These are phyloP conservation scores for Rhinoraja longicauda DNA, from an alignment of 2,797 vertebrate species.

Conservation along the genomic window DNA sequence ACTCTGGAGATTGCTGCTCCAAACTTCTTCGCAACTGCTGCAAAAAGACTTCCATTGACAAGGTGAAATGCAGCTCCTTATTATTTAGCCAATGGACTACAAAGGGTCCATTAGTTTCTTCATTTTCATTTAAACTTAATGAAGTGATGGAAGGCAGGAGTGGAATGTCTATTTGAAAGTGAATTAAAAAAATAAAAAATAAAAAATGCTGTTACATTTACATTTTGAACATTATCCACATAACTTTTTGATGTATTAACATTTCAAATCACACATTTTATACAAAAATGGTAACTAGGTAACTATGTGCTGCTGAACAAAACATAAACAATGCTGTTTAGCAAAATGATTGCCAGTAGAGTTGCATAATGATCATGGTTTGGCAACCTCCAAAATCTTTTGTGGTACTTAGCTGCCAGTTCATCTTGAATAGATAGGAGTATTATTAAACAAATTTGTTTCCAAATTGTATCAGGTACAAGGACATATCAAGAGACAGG, in stretches of 20 bases:
- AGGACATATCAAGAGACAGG: background rate
- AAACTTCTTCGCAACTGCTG: constrained; percentile 78
- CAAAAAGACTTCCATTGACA: constrained; percentile 93
- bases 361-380: too few species aligned
- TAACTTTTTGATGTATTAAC: background rate
- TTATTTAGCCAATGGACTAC: constrained; percentile 97
- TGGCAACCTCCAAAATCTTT: too few species aligned
- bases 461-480: background rate
- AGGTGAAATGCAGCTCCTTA: constrained; percentile 90
- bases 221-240: background rate
- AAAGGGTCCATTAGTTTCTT: constrained; percentile 85
- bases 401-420: background rate
- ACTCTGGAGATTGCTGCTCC: constrained; percentile 70
- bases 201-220: background rate
- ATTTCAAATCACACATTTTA: background rate
- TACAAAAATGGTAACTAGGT: background rate
- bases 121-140: constrained; percentile 71
- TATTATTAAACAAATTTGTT: background rate
- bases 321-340: background rate
- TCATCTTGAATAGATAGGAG: background rate
- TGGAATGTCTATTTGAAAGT: constrained; percentile 77
- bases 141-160: constrained; percentile 93
- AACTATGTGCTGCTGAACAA: background rate
- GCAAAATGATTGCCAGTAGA: too few species aligned
- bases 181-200: constrained; percentile 14